phyloP scores from a whole-genome alignment of 2,113 vertebrate genomes.

The Ciconia stormi region DNA sequence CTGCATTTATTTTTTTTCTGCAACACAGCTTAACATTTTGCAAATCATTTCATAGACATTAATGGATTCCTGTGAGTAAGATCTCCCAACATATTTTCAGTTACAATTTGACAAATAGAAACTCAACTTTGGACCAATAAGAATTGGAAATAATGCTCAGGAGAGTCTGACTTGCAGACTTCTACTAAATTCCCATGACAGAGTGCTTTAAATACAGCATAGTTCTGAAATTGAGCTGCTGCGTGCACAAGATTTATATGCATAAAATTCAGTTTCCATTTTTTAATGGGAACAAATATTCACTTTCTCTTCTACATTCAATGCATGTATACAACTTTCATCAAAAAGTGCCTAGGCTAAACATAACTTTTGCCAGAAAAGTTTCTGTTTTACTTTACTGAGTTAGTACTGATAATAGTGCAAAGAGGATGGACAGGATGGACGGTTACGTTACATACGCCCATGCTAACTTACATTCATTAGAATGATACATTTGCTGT shows the following conservation, averaged over 20 bases:
- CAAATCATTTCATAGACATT: not conserved
- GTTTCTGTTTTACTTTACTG: not conserved
- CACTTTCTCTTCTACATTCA: not conserved
- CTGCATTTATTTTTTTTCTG: not conserved
- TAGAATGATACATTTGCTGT: not conserved
- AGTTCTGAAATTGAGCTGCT: not conserved
- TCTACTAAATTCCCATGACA: not conserved
- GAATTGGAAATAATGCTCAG: not conserved
- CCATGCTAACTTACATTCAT: not conserved
- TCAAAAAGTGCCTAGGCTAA: not conserved
- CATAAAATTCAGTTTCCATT: not conserved
- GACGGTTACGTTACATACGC: not conserved
- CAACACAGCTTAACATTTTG: not conserved
- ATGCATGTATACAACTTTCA: not conserved
- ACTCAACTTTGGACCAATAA: not conserved
- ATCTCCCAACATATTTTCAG: not conserved
- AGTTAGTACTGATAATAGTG: not conserved
- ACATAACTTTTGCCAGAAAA: not conserved
- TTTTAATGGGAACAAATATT: not conserved
- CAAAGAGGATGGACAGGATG: not conserved
- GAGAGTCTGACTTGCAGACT: not conserved
- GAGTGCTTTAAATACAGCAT: not conserved
- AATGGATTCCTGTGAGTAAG: not conserved
- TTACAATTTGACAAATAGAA: not conserved
- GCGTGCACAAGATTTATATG: not conserved